phyloP scores from a whole-genome alignment of 2,888 invertebrate species.

The Drosophila pullipes region DNA sequence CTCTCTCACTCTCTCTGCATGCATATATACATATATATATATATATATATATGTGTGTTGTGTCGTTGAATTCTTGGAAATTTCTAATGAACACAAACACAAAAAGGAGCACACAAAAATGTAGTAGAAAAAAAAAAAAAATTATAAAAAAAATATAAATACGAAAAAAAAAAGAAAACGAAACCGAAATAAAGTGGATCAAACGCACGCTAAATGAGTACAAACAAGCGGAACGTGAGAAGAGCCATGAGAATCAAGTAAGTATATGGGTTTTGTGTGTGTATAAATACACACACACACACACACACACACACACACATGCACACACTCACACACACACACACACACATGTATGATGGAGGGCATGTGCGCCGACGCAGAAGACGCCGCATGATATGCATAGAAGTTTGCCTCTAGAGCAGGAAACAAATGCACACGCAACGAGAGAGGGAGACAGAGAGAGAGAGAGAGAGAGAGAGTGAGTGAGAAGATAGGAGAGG shows the following conservation, averaged over 20 bases:
- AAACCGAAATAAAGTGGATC: conserved; percentile 68
- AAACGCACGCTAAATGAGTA: conserved; percentile 69
- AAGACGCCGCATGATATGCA: conserved; percentile 32
- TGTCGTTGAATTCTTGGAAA: conserved; percentile 74
- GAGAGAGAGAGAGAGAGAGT: not conserved
- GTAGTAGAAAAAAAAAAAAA: conserved; percentile 55
- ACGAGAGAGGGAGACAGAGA: not conserved
- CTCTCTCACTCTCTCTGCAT: not conserved
- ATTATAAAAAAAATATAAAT: conserved; percentile 10
- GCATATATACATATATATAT: too few species aligned
- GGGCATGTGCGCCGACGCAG: conserved; percentile 47
- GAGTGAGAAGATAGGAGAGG: not conserved
- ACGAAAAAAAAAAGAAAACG: conserved; percentile 43
- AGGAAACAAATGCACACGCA: conserved; percentile 26
- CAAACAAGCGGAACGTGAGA: conserved; percentile 69
- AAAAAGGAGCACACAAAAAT: conserved; percentile 77
- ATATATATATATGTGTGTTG: not conserved
- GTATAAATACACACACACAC: not conserved
- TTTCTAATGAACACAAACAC: conserved; percentile 79
- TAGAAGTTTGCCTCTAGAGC: conserved; percentile 29
- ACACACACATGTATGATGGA: not conserved
- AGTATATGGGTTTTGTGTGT: conserved; percentile 17
- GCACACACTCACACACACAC: not conserved
- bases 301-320: not conserved
- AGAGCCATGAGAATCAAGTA: conserved; percentile 67